Conservation (phyloP, 2,113 vertebrate species). For the Riparia riparia region DNA sequence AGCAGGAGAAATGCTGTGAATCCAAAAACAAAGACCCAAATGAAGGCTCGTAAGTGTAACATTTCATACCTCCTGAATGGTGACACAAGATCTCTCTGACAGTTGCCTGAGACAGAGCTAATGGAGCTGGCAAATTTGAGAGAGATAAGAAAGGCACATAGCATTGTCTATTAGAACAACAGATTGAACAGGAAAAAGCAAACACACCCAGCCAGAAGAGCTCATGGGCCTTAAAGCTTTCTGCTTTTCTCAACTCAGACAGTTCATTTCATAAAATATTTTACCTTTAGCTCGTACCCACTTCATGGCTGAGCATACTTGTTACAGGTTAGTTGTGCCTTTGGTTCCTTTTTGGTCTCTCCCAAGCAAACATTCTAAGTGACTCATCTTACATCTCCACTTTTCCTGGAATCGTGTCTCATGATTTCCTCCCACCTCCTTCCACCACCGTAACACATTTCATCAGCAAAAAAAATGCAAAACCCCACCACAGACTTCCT, state of each 20-base stretch:
- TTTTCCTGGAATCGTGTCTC: neutral
- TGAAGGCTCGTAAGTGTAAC: neutral
- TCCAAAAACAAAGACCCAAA: neutral
- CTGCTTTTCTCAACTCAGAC: neutral
- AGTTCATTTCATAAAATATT: neutral
- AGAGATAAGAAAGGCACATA: neutral
- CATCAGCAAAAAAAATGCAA: neutral
- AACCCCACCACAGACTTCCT: neutral
- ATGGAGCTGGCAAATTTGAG: conserved; percentile 12
- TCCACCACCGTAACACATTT: neutral
- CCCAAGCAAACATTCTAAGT: neutral
- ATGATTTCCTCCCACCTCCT: conserved; percentile 21
- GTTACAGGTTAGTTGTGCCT: neutral
- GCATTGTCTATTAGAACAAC: neutral
- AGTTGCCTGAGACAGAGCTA: neutral
- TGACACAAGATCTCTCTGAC: neutral
- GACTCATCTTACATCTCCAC: neutral
- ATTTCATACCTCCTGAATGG: neutral
- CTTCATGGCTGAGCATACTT: neutral
- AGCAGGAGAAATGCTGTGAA: neutral
- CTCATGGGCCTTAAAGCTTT: neutral
- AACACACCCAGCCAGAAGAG: neutral
- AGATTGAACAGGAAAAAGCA: neutral
- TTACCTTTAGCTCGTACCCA: neutral
- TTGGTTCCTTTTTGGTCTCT: neutral